Evolutionary conservation across 2,888 invertebrate species (phyloP).

Genomic region (Monoplex corrugatus): DNA sequence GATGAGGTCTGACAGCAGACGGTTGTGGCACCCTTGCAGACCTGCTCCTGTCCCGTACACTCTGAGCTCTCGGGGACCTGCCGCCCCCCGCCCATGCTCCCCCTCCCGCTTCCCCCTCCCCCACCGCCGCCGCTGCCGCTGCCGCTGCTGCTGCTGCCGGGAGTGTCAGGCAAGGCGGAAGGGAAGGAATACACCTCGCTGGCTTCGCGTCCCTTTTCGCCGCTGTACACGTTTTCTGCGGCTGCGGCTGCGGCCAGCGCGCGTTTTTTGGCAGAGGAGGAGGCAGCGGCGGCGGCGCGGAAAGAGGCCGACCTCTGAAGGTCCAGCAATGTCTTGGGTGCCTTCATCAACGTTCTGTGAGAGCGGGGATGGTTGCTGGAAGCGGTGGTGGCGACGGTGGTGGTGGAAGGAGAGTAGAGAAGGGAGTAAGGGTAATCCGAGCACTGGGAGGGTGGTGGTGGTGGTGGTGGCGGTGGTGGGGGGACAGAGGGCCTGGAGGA

Average conservation of each 20-base stretch:
- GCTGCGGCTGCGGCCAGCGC: background rate
- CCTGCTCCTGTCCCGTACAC: slow-evolving; percentile 54
- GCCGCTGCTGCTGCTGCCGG: background rate
- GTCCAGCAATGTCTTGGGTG: background rate
- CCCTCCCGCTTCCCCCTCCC: background rate
- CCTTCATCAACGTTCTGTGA: background rate
- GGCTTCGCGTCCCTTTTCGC: background rate
- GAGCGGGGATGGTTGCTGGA: background rate
- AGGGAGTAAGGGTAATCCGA: background rate
- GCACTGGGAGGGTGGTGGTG: background rate
- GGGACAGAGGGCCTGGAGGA: background rate
- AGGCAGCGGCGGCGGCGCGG: background rate
- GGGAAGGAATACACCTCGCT: slow-evolving; percentile 54
- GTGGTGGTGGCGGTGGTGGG: background rate
- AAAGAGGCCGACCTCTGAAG: background rate
- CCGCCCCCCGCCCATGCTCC: background rate
- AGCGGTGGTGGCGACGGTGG: background rate
- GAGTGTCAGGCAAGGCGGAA: slow-evolving; percentile 37
- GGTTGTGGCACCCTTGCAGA: slow-evolving; percentile 51
- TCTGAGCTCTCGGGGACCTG: slow-evolving; percentile 50
- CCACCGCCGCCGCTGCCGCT: background rate
- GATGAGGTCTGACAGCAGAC: slow-evolving; percentile 59
- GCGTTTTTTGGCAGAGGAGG: background rate
- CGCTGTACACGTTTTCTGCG: background rate
- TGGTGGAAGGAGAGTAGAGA: background rate